Evolutionary conservation across 2,888 invertebrate species (phyloP).

Genomic region (Cyrtodaria siliqua): DNA sequence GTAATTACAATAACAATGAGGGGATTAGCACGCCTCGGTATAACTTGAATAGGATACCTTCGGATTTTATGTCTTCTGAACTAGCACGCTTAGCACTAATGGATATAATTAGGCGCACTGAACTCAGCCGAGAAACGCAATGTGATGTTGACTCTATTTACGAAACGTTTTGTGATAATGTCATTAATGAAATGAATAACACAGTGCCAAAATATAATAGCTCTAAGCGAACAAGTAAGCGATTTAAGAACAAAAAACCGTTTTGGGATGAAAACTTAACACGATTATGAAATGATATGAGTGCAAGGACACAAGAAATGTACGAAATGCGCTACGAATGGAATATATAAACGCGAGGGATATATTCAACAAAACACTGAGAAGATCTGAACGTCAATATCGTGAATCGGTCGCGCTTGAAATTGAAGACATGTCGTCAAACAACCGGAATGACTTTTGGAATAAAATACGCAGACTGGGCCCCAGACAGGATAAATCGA

Average conservation of each 20-base stretch:
- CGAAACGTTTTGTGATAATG: background rate
- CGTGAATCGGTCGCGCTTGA: constrained; percentile 4
- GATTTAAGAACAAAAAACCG: background rate
- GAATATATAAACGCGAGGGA: too few relatives aligned
- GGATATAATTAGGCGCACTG: constrained; percentile 6
- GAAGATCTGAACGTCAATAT: constrained; percentile 10
- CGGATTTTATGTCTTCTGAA: constrained; percentile 13
- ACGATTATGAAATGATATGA: constrained; percentile 2
- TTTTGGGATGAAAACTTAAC: constrained; percentile 11
- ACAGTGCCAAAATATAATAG: background rate
- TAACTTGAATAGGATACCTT: constrained; percentile 5
- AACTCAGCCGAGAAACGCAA: constrained; percentile 1
- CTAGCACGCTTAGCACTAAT: constrained; percentile 1
- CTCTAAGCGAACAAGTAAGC: constrained; percentile 4
- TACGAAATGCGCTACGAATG: too few relatives aligned
- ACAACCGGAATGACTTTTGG: constrained; percentile 49
- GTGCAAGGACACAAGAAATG: background rate
- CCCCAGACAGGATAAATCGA: constrained; percentile 6
- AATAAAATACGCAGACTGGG: constrained; percentile 38
- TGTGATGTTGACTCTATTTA: constrained; percentile 7
- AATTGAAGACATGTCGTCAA: constrained; percentile 42
- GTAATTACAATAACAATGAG: background rate
- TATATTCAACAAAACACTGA: constrained; percentile 18
- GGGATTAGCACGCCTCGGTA: background rate
- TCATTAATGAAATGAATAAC: background rate